phyloP scores from a whole-genome alignment of 2,113 vertebrate species.

The Alectura lathami region DNA sequence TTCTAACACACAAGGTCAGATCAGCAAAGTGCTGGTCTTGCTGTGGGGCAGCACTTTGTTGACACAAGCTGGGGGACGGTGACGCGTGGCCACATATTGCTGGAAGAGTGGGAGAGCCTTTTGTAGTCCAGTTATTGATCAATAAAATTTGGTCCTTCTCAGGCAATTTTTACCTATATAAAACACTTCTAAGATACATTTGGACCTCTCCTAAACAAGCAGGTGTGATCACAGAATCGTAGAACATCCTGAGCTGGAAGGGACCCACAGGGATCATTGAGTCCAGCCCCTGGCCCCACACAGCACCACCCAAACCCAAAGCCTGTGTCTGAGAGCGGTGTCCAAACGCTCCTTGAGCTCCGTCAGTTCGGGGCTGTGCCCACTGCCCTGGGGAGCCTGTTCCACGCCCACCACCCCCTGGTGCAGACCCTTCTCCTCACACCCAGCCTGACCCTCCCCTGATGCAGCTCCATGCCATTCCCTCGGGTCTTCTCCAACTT shows the following conservation, averaged over 20 bases:
- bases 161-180: background rate
- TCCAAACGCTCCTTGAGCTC: background rate
- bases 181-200: background rate
- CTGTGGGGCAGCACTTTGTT: background rate
- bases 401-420: background rate
- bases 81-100: accelerated
- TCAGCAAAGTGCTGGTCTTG: background rate
- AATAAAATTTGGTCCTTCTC: background rate
- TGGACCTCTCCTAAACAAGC: background rate
- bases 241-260: background rate
- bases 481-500: background rate
- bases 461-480: too few relatives aligned
- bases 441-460: background rate
- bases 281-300: background rate
- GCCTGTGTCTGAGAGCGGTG: background rate
- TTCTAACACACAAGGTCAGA: background rate
- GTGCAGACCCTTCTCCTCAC: background rate
- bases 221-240: background rate
- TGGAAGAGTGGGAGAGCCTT: background rate
- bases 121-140: background rate
- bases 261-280: background rate
- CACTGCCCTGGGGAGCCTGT: background rate
- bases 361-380: background rate
- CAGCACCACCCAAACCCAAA: background rate
- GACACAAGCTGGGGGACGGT: background rate